Conservation (phyloP, 2,113 vertebrate species). For the Collichthys lucidus region DNA sequence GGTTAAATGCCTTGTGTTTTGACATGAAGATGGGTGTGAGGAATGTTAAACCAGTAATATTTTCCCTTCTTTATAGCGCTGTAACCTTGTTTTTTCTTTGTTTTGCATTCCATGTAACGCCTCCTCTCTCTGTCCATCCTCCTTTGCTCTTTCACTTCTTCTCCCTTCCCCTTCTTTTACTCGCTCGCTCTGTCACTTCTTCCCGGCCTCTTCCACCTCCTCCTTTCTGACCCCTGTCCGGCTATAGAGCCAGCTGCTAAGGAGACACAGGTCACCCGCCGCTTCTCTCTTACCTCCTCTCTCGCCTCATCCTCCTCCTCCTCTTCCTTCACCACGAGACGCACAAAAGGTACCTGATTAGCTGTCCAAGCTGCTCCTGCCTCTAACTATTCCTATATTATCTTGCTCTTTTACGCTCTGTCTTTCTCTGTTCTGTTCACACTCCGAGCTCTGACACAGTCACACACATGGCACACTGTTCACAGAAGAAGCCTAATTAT, state of each 20-base stretch:
- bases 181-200: background rate
- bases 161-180: background rate
- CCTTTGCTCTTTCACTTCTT: background rate
- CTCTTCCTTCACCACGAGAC: conserved; percentile 76
- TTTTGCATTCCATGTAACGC: background rate
- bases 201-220: background rate
- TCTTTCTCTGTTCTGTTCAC: background rate
- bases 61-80: background rate
- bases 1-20: background rate
- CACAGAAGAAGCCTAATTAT: background rate
- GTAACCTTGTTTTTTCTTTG: background rate
- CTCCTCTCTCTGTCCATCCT: background rate
- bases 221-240: conserved; percentile 36
- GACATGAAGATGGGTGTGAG: background rate
- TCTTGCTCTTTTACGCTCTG: background rate
- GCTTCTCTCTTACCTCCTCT: conserved; percentile 93
- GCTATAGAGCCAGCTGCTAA: conserved; percentile 86
- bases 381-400: background rate
- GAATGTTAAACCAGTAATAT: background rate
- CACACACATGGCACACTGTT: background rate
- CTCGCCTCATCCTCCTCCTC: conserved; percentile 84
- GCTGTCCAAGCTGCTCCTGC: background rate
- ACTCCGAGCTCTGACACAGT: background rate
- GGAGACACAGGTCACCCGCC: conserved; percentile 88
- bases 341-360: conserved; percentile 89